These are phyloP conservation scores for Babylonia areolata DNA, from an alignment of 1,140 invertebrate genomes.

Conservation along the genomic window DNA sequence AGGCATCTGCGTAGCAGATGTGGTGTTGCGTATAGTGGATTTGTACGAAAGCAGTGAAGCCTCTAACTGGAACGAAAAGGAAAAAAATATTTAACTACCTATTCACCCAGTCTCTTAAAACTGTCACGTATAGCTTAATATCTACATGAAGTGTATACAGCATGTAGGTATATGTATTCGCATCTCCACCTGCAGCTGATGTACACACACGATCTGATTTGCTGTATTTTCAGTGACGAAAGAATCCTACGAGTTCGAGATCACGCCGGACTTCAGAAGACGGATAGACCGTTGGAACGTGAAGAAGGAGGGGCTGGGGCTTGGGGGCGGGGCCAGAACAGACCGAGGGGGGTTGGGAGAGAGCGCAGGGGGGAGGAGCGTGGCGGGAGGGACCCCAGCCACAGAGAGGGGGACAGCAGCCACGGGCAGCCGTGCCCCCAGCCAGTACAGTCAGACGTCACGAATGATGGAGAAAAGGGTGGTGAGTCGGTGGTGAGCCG, in stretches of 20 bases:
- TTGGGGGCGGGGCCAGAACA: neutral
- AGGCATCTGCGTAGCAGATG: no score
- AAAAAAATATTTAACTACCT: no score
- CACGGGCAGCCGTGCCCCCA: neutral
- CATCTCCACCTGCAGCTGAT: no score
- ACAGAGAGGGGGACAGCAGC: neutral
- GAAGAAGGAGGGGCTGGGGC: constrained; percentile 4
- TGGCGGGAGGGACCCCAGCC: neutral
- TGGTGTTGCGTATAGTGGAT: no score
- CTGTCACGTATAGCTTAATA: no score
- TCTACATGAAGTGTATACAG: no score
- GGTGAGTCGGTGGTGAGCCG: neutral
- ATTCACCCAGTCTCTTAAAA: no score
- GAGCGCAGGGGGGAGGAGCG: neutral
- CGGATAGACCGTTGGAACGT: constrained; percentile 24
- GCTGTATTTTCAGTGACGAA: constrained; percentile 7
- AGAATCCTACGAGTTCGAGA: constrained; percentile 25
- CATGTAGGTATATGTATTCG: no score
- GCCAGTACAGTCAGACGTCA: neutral
- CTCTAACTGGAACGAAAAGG: no score
- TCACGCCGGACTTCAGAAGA: constrained; percentile 12
- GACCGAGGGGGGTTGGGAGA: neutral
- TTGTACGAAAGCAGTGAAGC: no score
- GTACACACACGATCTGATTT: neutral
- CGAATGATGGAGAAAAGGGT: neutral